Percentiles rank a stretch among this genome's conserved stretches.
phyloP scores from a whole-genome alignment of 2,888 invertebrate species.

The Lasioglossum villosulum region DNA sequence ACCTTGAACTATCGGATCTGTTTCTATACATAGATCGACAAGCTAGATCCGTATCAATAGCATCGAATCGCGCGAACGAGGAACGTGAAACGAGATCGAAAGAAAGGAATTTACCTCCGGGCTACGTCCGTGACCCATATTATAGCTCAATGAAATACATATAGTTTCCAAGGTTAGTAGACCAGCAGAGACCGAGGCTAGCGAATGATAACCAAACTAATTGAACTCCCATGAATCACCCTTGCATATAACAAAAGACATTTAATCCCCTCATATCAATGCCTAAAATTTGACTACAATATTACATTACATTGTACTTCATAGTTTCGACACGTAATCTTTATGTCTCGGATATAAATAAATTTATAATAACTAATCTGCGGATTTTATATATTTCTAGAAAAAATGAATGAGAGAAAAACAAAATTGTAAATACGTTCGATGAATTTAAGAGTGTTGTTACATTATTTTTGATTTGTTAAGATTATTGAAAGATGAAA shows the following conservation, averaged over 20 bases:
- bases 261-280: background rate
- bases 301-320: no score
- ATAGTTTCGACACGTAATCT: no score
- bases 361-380: no score
- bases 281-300: no score
- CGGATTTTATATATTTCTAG: no score
- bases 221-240: background rate
- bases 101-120: slow-evolving; percentile 55
- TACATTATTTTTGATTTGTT: no score
- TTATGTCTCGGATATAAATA: no score
- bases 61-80: background rate
- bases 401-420: no score
- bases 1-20: slow-evolving; percentile 17
- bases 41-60: slow-evolving; percentile 35
- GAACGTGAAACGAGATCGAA: slow-evolving; percentile 49
- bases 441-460: no score
- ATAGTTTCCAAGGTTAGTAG: slow-evolving; percentile 55
- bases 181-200: slow-evolving; percentile 57
- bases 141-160: slow-evolving; percentile 32
- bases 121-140: slow-evolving; percentile 40
- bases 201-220: slow-evolving; percentile 41
- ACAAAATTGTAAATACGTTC: no score
- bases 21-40: background rate
- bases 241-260: background rate
- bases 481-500: no score